Evolutionary conservation across 2,113 vertebrate genomes (phyloP), one percentile per base, ranked within the genome.

Genomic region (Chloroceryle aenea): DNA sequence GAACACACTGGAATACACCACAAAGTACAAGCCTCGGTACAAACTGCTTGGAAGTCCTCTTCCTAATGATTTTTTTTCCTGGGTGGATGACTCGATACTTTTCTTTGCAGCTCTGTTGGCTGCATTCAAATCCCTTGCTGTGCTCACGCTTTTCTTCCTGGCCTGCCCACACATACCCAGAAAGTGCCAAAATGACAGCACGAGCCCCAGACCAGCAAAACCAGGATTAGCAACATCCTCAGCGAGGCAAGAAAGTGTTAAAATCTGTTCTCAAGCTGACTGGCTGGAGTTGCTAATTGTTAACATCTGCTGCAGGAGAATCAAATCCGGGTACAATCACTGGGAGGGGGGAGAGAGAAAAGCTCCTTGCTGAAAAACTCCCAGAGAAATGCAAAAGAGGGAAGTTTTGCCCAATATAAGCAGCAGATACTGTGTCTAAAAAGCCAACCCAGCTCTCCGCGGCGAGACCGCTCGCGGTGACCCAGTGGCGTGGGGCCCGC

Each of bases 271-370:
- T 85, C 72, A 7, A 59, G 45, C 87, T 27, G 87, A 88, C 56
- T 95, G 94, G 94, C 94, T 96, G 94, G 85, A 91, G 87, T 96
- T 96, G 91, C 96, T 97, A 96, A 97, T 97, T 96, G 96, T 81
- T 95, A 91, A 94, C 97, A 97, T 94, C 95, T 97, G 96, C 77
- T 95, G 75, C 52, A 88, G 75, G 74, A 93, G 95, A 96, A 91
- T 74, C 76, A 94, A 97, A 94, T 73, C 85, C 90, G 87, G 77
- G 58, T 95, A 89, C 88, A 87, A 92, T 85, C 84, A 84, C 56
- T 80, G 82, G 53, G 62, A 73, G 68, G 81, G 26, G 32, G 52
- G 52, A 61, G 9, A 55, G 88, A 94, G 69, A 47, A 50, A 29
- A 20, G 26, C 69, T 93, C 8, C 42, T 72, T 62, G 72, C 75